phyloP scores from a whole-genome alignment of 2,888 invertebrate species.

The Cheiracanthium punctorium region DNA sequence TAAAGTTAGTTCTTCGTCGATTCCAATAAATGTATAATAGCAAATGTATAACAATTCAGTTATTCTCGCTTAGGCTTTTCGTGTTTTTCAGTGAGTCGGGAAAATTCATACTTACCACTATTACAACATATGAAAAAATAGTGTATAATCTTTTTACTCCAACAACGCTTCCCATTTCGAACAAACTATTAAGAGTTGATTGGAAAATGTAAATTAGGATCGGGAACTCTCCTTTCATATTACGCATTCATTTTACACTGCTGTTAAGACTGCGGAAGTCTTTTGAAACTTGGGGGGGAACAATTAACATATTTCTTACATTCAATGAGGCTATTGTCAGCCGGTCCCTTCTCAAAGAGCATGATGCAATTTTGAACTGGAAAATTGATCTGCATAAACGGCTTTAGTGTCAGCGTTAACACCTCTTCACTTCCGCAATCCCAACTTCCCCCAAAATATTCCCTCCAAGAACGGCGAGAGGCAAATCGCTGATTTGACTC shows the following conservation, averaged over 20 bases:
- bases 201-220: background rate
- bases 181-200: background rate
- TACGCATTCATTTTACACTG: background rate
- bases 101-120: too few relatives aligned
- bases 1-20: too few relatives aligned
- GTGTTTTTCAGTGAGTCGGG: too few relatives aligned
- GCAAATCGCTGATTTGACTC: background rate
- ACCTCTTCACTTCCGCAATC: background rate
- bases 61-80: too few relatives aligned
- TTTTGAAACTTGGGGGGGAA: background rate
- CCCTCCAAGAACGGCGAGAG: background rate
- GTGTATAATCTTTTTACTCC: background rate
- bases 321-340: background rate
- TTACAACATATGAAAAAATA: background rate
- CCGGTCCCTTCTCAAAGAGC: background rate
- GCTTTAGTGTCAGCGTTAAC: background rate
- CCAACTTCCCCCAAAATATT: background rate
- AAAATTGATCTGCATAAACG: conserved; percentile 10
- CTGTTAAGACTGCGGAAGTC: background rate
- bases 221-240: background rate
- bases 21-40: too few relatives aligned
- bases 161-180: background rate
- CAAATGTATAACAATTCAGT: too few relatives aligned
- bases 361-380: background rate
- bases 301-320: conserved; percentile 13